Evolutionary conservation across 2,113 vertebrate species (phyloP).

Genomic region (Marmota monax): DNA sequence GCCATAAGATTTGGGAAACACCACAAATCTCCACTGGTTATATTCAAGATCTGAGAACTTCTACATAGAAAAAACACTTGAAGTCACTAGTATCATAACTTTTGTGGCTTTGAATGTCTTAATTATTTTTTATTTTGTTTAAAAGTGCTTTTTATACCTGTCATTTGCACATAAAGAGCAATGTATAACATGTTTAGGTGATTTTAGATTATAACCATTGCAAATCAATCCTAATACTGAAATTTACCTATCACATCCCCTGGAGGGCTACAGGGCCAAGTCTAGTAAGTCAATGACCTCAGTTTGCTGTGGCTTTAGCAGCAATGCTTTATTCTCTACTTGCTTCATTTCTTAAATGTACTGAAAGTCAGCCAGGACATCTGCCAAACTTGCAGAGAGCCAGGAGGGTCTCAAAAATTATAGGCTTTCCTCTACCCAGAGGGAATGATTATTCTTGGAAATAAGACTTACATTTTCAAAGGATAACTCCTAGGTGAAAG

Average conservation of each 20-base stretch:
- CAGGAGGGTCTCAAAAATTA: not conserved
- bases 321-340: not conserved
- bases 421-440: not conserved
- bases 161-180: not conserved
- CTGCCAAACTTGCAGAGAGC: not conserved
- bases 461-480: not conserved
- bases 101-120: not conserved
- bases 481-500: not conserved
- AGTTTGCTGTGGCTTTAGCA: not conserved
- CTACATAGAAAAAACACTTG: not conserved
- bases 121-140: not conserved
- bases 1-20: not conserved
- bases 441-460: not conserved
- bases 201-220: not conserved
- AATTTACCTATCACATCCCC: fast-evolving
- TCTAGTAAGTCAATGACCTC: not conserved
- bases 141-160: not conserved
- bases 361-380: not conserved
- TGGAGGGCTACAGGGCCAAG: not conserved
- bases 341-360: not conserved
- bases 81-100: not conserved
- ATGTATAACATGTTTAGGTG: too few relatives aligned
- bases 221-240: not conserved
- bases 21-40: not conserved
- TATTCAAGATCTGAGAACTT: not conserved